Base-by-base conservation (phyloP, 2,888 invertebrate species). In the Diarsia rubi region DNA sequence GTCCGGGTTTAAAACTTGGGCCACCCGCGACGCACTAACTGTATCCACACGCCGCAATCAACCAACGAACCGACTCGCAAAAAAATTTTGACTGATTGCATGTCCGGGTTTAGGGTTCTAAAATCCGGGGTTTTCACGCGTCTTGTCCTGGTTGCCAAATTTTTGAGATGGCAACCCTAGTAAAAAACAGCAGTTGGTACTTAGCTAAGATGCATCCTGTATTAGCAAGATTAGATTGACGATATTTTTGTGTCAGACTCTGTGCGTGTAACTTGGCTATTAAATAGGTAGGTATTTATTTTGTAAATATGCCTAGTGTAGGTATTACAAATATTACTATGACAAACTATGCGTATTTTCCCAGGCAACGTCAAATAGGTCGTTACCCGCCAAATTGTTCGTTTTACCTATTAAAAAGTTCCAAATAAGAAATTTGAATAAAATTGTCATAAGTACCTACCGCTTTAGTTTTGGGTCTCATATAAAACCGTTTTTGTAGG, bases 181-280 rank as follows among this genome's bases (percentile, higher is more conserved):
- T n/a, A n/a, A n/a, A n/a, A n/a, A 24, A 54, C n/a, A 12, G 12
- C 54, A 24, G 24, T 11, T 12, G 11, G n/a, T 27, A 24, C 14
- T 14, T 57, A 59, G 31, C 44, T 44, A 44, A 71, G 71, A 71
- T 71, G 71, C 71, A 71, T 71, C 52, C 37, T 69, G 21, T 49
- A n/a, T 21, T 27, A 42, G 27, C 16, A 49, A 68, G 8, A 69
- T 27, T 59, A 59, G 57, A n/a, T 2, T 45, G 44, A 19, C 31
- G 3, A 69, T 19, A n/a, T 45, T 65, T 66, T 65, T 65, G 31
- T 59, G 19, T 31, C 59, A 11, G 59, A 31, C 11, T 31, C 27
- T 9, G 27, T 57, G 27, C 27, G 19, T 16, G 27, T 57, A 59
- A 59, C 27, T 59, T 59, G 9, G 59, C 16, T 27, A 57, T 57